phyloP scores from a whole-genome alignment of 2,888 invertebrate genomes.

The Leucophora obtusa region DNA sequence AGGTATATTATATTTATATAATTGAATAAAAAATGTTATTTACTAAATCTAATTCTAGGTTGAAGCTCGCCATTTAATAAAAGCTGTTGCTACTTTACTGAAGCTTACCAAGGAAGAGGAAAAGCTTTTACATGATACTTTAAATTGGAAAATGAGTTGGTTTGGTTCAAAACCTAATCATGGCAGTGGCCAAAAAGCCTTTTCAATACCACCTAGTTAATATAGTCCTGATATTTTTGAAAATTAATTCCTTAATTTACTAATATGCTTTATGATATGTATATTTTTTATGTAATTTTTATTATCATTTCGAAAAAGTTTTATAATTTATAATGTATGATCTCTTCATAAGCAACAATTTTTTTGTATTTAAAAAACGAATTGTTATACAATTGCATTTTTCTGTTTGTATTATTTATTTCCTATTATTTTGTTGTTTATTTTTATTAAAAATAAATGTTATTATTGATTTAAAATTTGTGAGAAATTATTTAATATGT shows the following conservation, averaged over 20 bases:
- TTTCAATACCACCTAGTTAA: constrained; percentile 82
- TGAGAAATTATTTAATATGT: neutral
- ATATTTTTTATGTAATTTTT: constrained; percentile 31
- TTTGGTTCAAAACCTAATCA: constrained; percentile 82
- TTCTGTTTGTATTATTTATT: constrained; percentile 6
- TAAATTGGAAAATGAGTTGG: constrained; percentile 79
- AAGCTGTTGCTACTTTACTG: constrained; percentile 90
- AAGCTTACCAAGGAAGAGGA: constrained; percentile 93
- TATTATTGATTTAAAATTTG: neutral
- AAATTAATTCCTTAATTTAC: constrained; percentile 19
- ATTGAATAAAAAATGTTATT: neutral
- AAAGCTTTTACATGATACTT: constrained; percentile 83
- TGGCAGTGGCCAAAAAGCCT: constrained; percentile 80
- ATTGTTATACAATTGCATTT: constrained; percentile 57
- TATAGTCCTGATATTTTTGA: constrained; percentile 69
- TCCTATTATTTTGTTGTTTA: constrained; percentile 27
- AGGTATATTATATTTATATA: constrained; percentile 76
- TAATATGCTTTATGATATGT: constrained; percentile 1
- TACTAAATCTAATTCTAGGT: constrained; percentile 72
- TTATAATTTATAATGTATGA: constrained; percentile 49
- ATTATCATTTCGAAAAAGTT: constrained; percentile 1
- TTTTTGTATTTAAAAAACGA: constrained; percentile 35
- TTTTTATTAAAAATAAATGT: constrained; percentile 28
- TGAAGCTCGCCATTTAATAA: constrained; percentile 92
- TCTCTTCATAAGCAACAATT: constrained; percentile 46